Evolutionary conservation across 2,888 invertebrate genomes (phyloP).

Genomic region (Nomada fabriciana): DNA sequence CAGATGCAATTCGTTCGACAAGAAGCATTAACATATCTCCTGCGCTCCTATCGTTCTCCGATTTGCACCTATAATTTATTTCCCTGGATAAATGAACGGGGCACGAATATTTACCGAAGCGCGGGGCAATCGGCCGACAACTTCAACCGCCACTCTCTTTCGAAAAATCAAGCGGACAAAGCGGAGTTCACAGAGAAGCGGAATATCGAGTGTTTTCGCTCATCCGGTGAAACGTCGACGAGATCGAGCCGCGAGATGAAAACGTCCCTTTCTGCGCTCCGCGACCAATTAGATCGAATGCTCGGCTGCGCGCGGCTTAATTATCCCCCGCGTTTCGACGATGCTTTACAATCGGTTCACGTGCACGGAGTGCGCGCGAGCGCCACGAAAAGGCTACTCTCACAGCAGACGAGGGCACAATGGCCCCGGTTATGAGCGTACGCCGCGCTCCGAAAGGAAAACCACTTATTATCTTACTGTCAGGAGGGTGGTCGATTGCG

Average conservation of each 20-base stretch:
- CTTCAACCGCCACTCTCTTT: too few relatives aligned
- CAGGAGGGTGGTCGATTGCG: constrained; percentile 72
- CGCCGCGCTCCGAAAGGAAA: constrained; percentile 69
- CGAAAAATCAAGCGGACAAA: not conserved
- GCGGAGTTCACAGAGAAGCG: too few relatives aligned
- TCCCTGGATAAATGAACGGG: not conserved
- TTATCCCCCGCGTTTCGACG: constrained; percentile 45
- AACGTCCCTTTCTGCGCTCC: constrained; percentile 20
- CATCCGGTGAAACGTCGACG: not conserved
- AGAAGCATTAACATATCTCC: too few relatives aligned
- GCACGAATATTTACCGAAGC: too few relatives aligned
- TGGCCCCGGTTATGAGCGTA: constrained; percentile 63
- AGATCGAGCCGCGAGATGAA: constrained; percentile 31
- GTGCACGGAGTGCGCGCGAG: constrained; percentile 28
- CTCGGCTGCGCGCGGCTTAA: constrained; percentile 43
- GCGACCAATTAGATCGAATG: constrained; percentile 53
- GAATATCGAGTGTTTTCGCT: not conserved
- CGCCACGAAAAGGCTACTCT: constrained; percentile 57
- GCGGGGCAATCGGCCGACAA: too few relatives aligned
- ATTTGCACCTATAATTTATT: not conserved
- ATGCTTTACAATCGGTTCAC: constrained; percentile 64
- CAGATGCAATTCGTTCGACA: too few relatives aligned
- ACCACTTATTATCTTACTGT: constrained; percentile 76
- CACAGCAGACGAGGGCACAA: constrained; percentile 52
- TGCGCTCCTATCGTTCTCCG: not conserved